Evolutionary conservation across 2,888 invertebrate genomes (phyloP).

Genomic region (Eilema depressum): DNA sequence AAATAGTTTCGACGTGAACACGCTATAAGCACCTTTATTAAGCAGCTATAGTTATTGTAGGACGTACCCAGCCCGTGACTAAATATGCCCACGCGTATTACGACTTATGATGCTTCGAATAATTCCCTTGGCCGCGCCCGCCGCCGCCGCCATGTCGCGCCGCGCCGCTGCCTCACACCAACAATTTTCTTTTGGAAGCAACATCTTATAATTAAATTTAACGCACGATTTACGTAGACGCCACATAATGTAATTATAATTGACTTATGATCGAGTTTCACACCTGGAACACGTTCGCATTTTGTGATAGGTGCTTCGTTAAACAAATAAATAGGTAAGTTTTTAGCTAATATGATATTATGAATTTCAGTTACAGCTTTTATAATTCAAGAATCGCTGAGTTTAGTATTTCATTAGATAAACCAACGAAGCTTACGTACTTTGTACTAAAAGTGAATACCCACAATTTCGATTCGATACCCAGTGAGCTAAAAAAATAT

Average conservation of each 20-base stretch:
- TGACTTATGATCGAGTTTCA: constrained; percentile 69
- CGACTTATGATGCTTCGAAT: constrained; percentile 73
- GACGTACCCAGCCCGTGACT: constrained; percentile 75
- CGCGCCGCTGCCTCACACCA: constrained; percentile 45
- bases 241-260: constrained; percentile 76
- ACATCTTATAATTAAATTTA: constrained; percentile 77
- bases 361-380: not conserved
- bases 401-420: constrained; percentile 3
- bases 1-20: constrained; percentile 73
- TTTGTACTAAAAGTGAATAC: not conserved
- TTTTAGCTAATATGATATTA: constrained; percentile 21
- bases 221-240: constrained; percentile 75
- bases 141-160: constrained; percentile 23
- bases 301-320: constrained; percentile 37
- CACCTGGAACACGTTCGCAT: constrained; percentile 54
- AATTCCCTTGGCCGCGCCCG: constrained; percentile 60
- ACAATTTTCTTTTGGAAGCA: constrained; percentile 70
- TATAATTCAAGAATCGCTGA: constrained; percentile 4
- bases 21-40: constrained; percentile 67
- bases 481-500: constrained; percentile 29
- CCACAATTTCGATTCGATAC: not conserved
- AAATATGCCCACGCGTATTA: constrained; percentile 82
- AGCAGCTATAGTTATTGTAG: constrained; percentile 69
- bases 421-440: not conserved
- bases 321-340: constrained; percentile 28